Evolutionary conservation across 2,888 invertebrate genomes (phyloP).

Genomic region (Lithosia quadra): DNA sequence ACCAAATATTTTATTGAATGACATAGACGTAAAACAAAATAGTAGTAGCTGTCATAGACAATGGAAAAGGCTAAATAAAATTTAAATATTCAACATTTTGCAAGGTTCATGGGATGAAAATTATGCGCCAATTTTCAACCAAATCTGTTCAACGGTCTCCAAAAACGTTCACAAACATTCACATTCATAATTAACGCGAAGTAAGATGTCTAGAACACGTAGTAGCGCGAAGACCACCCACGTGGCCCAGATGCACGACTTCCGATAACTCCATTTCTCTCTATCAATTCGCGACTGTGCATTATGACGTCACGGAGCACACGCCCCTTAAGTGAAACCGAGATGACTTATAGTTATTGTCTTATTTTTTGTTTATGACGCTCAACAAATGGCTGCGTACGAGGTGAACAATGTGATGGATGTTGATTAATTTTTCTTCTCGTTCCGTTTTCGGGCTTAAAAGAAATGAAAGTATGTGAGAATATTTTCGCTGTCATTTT

Average conservation of each 20-base stretch:
- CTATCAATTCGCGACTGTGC: slow-evolving; percentile 63
- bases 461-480: slow-evolving; percentile 43
- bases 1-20: too few relatives aligned
- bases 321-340: slow-evolving; percentile 59
- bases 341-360: slow-evolving; percentile 56
- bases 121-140: too few relatives aligned
- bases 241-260: slow-evolving; percentile 66
- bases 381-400: slow-evolving; percentile 44
- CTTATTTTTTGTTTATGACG: slow-evolving; percentile 45
- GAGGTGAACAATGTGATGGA: slow-evolving; percentile 49
- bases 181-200: too few relatives aligned
- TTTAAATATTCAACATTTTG: too few relatives aligned
- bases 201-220: slow-evolving; percentile 35
- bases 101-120: too few relatives aligned
- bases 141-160: too few relatives aligned
- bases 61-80: too few relatives aligned
- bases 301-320: slow-evolving; percentile 65
- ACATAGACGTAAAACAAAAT: too few relatives aligned
- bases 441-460: slow-evolving; percentile 37
- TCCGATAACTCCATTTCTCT: slow-evolving; percentile 66
- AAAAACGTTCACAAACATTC: too few relatives aligned
- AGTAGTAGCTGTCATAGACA: too few relatives aligned
- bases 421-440: slow-evolving; percentile 53
- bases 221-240: slow-evolving; percentile 62
- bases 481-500: slow-evolving; percentile 21